Conservation (phyloP, 2,888 invertebrate species). For the Meta bourneti region DNA sequence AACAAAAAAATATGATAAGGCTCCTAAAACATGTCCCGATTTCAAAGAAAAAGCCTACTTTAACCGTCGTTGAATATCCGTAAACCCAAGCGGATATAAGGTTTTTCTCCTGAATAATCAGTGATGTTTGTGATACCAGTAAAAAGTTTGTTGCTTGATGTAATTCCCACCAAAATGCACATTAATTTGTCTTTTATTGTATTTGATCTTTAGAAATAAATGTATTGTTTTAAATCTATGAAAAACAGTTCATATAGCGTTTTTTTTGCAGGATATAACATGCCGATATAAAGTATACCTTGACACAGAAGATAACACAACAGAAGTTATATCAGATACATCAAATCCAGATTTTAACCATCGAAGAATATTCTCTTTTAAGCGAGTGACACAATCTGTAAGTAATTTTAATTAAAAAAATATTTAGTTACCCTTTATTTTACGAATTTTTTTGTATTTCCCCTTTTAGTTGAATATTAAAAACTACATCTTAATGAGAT, state of each 20-base stretch:
- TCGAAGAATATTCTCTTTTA: constrained; percentile 81
- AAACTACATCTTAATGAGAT: too few relatives aligned
- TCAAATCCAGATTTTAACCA: constrained; percentile 82
- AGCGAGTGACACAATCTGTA: constrained; percentile 79
- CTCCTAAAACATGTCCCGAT: too few relatives aligned
- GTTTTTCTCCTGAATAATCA: too few relatives aligned
- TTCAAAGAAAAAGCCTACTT: too few relatives aligned
- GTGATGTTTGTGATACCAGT: too few relatives aligned
- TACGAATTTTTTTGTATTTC: not conserved
- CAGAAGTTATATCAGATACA: constrained; percentile 80
- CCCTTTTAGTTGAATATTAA: not conserved
- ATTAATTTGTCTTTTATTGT: too few relatives aligned
- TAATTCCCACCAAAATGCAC: too few relatives aligned
- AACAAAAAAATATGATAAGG: too few relatives aligned
- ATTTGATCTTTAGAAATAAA: too few relatives aligned
- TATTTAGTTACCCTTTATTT: not conserved
- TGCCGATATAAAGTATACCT: constrained; percentile 82
- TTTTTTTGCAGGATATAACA: constrained; percentile 80
- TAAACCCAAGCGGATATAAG: too few relatives aligned
- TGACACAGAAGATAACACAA: constrained; percentile 81
- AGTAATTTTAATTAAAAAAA: constrained; percentile 8
- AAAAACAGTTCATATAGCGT: not conserved
- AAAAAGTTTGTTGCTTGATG: too few relatives aligned
- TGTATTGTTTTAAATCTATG: not conserved
- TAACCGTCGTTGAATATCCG: too few relatives aligned